These are phyloP conservation scores for Palloptera scutellata DNA, from an alignment of 2,888 invertebrate species.

Conservation along the genomic window DNA sequence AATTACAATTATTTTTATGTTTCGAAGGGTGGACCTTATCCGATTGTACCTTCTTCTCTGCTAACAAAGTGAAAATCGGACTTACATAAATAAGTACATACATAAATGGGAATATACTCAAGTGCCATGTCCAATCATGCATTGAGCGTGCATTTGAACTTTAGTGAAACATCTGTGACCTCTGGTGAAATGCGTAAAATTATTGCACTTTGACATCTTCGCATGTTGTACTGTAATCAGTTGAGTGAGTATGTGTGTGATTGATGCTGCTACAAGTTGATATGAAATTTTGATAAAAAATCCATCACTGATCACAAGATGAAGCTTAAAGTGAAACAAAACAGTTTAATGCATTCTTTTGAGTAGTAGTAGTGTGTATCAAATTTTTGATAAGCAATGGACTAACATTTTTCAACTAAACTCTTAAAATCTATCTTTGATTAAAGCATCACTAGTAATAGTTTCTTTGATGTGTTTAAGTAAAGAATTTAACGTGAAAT, in stretches of 20 bases:
- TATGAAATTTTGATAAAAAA: neutral
- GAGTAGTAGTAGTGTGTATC: no score
- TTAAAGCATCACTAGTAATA: no score
- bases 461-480: no score
- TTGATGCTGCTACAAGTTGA: neutral
- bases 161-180: neutral
- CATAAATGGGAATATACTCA: conserved; percentile 9
- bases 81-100: conserved; percentile 14
- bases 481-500: no score
- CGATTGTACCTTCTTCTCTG: no score
- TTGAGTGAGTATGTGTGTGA: no score
- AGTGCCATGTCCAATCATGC: conserved; percentile 22
- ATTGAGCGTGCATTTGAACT: conserved; percentile 4
- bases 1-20: conserved; percentile 23
- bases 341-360: no score
- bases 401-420: no score
- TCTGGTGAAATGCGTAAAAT: no score
- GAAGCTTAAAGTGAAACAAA: neutral
- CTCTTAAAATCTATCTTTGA: no score
- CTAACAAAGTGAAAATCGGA: neutral
- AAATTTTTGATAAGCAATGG: no score
- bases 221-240: conserved; percentile 18
- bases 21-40: conserved; percentile 6
- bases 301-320: neutral
- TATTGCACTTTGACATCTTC: conserved; percentile 7